Base-by-base conservation (phyloP, 2,888 invertebrate species). In the Hydrotaea diabolus region DNA sequence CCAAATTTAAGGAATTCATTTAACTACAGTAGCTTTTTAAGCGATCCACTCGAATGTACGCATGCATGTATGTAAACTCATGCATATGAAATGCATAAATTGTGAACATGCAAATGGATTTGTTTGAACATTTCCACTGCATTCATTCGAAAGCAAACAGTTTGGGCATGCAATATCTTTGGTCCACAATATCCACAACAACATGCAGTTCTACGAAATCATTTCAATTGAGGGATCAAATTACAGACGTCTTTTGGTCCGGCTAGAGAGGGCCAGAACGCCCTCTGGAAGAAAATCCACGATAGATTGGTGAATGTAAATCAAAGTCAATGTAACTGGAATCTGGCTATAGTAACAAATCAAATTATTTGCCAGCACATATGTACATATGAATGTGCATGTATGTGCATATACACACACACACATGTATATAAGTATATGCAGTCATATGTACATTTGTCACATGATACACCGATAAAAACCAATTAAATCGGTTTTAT, bases 401-500 rank as follows among this genome's bases (percentile, higher is more conserved):
- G 49, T 3, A 49, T 49, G n/a, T n/a, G 13, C 49, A 43, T n/a
- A n/a, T n/a, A 49, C n/a, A 49, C 49, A 49, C 43, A 49, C 49
- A 49, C 15, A n/a, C n/a, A 39, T n/a, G n/a, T n/a, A n/a, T n/a
- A n/a, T n/a, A n/a, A n/a, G n/a, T n/a, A n/a, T n/a, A n/a, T n/a
- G n/a, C n/a, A n/a, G n/a, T n/a, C 39, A 8, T 9, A 39, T 39
- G 39, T 8, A 39, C 39, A 39, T 13, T 39, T 39, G 39, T 46
- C n/a, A 46, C 23, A 46, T 69, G 46, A 69, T 69, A 69, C 21
- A 69, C 21, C 46, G 69, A 69, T 69, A 69, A 46, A 69, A 69
- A 69, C 46, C 69, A 69, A 69, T 69, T 69, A 69, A 69, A 69
- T 46, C 17, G 69, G 69, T 21, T 69, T 39, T 69, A 73, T 73